A percentile compares a stretch with the other conserved stretches of the same genome.
Evolutionary conservation across 1,140 invertebrate genomes (phyloP).

Genomic region (Gonatopus flavifemur): DNA sequence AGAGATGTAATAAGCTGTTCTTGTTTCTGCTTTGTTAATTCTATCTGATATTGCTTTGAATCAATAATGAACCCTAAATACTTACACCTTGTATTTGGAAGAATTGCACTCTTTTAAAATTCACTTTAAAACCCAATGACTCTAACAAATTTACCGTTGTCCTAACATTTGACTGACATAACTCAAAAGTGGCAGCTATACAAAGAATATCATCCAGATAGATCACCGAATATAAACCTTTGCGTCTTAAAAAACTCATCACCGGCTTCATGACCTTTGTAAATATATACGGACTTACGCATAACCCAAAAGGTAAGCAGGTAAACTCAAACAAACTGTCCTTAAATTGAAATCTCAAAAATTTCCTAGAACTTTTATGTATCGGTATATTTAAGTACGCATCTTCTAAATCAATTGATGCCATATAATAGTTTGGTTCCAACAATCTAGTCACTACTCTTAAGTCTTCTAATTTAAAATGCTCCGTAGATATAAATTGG

Average conservation of each 20-base stretch:
- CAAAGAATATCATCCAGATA: neutral
- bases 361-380: neutral
- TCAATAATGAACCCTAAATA: slow-evolving; percentile 3
- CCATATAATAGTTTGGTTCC: too few relatives aligned
- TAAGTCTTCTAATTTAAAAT: slow-evolving; percentile 35
- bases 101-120: neutral
- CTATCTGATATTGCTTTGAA: neutral
- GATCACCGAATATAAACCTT: neutral
- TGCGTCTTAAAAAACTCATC: neutral
- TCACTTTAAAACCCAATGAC: too few relatives aligned
- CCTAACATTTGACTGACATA: neutral
- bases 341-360: slow-evolving; percentile 17
- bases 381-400: neutral
- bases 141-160: too few relatives aligned
- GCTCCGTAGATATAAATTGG: slow-evolving; percentile 28
- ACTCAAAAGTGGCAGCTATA: neutral
- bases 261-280: slow-evolving; percentile 25
- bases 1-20: neutral
- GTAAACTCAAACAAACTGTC: slow-evolving; percentile 18
- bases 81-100: neutral
- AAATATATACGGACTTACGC: slow-evolving; percentile 19
- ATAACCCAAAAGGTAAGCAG: too few relatives aligned
- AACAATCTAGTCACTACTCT: slow-evolving; percentile 3
- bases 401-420: too few relatives aligned
- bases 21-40: neutral